Conservation (phyloP, 2,113 vertebrate species). For the Stictonetta naevosa region DNA sequence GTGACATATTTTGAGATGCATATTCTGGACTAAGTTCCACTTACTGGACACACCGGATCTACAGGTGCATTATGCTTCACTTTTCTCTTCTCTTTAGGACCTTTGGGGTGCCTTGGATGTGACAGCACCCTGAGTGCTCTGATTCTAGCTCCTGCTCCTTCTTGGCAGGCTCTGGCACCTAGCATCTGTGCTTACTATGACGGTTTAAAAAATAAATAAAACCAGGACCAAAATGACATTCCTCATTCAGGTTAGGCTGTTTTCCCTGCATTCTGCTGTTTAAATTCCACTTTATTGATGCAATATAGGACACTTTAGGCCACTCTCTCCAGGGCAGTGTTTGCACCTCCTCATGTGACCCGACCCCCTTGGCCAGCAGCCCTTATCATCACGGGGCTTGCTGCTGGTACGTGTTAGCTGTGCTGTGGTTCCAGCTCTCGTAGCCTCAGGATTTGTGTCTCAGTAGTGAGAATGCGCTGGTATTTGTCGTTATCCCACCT, state of each 20-base stretch:
- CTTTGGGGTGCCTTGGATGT: neutral
- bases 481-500: slow-evolving; percentile 10
- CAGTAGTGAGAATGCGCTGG: neutral
- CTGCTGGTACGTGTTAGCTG: neutral
- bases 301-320: slow-evolving; percentile 14
- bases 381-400: neutral
- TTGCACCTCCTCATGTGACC: neutral
- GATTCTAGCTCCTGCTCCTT: neutral
- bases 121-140: neutral
- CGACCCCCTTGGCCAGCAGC: slow-evolving; percentile 38
- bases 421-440: neutral
- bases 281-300: slow-evolving; percentile 23
- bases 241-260: neutral
- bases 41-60: too few species aligned
- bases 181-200: neutral
- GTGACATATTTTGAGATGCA: neutral
- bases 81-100: neutral
- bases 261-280: neutral
- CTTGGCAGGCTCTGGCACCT: neutral
- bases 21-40: neutral
- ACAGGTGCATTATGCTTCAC: neutral
- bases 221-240: neutral
- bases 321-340: neutral
- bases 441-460: neutral
- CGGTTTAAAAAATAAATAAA: neutral